Conservation (phyloP, 2,113 vertebrate species). For the Clarias batrachus region DNA sequence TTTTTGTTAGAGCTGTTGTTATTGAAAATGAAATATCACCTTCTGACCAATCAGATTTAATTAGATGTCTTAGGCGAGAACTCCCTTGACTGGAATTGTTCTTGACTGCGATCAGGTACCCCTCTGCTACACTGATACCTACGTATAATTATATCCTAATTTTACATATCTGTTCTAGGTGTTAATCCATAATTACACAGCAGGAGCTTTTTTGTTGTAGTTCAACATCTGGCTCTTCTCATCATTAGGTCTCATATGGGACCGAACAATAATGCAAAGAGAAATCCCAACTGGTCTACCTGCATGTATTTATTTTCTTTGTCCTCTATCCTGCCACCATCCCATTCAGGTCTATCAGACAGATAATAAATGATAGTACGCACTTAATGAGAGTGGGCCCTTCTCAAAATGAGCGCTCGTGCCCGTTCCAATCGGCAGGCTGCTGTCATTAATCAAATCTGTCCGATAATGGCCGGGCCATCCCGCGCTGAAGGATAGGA, state of each 20-base stretch:
- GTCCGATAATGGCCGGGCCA: slow-evolving; percentile 17
- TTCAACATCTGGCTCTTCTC: slow-evolving; percentile 36
- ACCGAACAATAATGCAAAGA: slow-evolving; percentile 58
- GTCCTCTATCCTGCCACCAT: slow-evolving; percentile 44
- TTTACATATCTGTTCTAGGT: neutral
- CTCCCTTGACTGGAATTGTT: neutral
- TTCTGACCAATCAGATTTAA: neutral
- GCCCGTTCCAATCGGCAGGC: slow-evolving; percentile 38
- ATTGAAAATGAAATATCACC: neutral
- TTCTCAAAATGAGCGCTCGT: slow-evolving; percentile 32
- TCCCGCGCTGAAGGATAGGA: slow-evolving; percentile 13
- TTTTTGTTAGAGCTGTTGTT: neutral
- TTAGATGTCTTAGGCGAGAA: neutral
- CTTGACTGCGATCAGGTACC: neutral
- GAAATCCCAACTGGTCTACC: slow-evolving; percentile 56
- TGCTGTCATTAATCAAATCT: slow-evolving; percentile 40
- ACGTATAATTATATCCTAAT: neutral
- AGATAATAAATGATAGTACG: slow-evolving; percentile 47
- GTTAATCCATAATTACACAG: slow-evolving; percentile 17
- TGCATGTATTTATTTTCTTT: slow-evolving; percentile 39
- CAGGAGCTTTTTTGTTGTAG: neutral
- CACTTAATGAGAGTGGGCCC: slow-evolving; percentile 36
- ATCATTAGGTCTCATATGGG: slow-evolving; percentile 20
- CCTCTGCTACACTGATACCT: neutral
- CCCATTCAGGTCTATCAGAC: slow-evolving; percentile 19